phyloP scores from a whole-genome alignment of 2,888 invertebrate genomes.

The Caenorhabditis virilis region DNA sequence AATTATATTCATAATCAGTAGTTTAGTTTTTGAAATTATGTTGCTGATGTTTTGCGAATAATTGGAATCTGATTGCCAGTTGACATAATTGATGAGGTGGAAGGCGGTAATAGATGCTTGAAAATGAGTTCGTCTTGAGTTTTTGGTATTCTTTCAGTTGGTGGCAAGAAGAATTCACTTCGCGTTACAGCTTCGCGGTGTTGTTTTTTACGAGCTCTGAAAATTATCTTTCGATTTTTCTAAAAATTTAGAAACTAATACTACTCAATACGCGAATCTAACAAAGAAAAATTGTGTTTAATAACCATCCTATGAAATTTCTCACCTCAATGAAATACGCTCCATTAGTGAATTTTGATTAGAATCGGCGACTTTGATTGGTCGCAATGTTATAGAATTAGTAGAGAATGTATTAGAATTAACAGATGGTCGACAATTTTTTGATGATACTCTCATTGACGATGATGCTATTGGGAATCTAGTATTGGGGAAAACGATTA shows the following conservation, averaged over 20 bases:
- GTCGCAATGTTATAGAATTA: conserved; percentile 27
- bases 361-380: too few species aligned
- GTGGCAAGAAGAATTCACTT: conserved; percentile 24
- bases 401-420: conserved; percentile 6
- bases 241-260: too few species aligned
- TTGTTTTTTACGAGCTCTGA: conserved; percentile 30
- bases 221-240: too few species aligned
- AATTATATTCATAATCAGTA: conserved; percentile 4
- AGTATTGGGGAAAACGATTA: conserved; percentile 53
- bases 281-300: too few species aligned
- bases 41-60: neutral
- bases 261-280: too few species aligned
- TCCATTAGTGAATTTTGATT: conserved; percentile 8
- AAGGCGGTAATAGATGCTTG: conserved; percentile 31
- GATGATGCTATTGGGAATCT: conserved; percentile 36
- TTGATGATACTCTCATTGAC: conserved; percentile 18
- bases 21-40: conserved; percentile 3
- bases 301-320: neutral
- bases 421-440: neutral
- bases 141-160: neutral
- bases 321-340: conserved; percentile 24
- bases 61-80: conserved; percentile 6
- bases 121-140: conserved; percentile 21
- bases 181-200: conserved; percentile 31
- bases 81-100: conserved; percentile 32